These are phyloP conservation scores for Hormaphis cornu DNA, from an alignment of 1,140 invertebrate genomes.

Conservation along the genomic window DNA sequence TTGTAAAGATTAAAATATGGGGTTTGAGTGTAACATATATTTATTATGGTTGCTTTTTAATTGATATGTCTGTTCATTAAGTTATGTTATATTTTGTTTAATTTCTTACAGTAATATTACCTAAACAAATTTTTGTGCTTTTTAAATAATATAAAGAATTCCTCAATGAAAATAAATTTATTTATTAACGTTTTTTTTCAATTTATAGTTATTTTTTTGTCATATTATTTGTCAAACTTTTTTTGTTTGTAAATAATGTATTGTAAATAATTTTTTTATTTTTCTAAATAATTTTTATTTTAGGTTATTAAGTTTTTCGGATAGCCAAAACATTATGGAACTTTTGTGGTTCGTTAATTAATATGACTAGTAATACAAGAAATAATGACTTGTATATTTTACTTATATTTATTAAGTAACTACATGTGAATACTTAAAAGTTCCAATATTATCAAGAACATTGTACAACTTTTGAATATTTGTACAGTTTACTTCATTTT, in stretches of 20 bases:
- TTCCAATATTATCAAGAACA: not conserved
- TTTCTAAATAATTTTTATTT: conserved; percentile 3
- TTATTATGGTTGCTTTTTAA: not conserved
- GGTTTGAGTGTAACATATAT: not conserved
- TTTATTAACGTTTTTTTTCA: not conserved
- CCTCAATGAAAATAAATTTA: not conserved
- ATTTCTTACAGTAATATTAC: conserved; percentile 3
- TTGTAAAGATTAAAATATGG: too few relatives aligned
- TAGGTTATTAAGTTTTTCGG: not conserved
- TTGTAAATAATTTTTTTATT: conserved; percentile 24
- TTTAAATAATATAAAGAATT: conserved; percentile 5
- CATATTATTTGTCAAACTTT: conserved; percentile 31
- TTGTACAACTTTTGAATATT: not conserved
- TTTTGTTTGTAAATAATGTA: conserved; percentile 22
- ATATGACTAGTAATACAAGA: not conserved
- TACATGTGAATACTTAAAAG: conserved; percentile 3
- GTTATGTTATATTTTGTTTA: conserved; percentile 2
- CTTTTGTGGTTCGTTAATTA: not conserved
- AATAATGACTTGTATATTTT: not conserved
- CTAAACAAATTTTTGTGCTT: not conserved
- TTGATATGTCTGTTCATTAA: conserved; percentile 6
- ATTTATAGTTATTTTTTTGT: not conserved
- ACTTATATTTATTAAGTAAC: not conserved
- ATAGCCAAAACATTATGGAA: not conserved
- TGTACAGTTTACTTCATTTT: conserved; percentile 1